phyloP scores from a whole-genome alignment of 1,140 invertebrate species.

The Nomia melanderi region DNA sequence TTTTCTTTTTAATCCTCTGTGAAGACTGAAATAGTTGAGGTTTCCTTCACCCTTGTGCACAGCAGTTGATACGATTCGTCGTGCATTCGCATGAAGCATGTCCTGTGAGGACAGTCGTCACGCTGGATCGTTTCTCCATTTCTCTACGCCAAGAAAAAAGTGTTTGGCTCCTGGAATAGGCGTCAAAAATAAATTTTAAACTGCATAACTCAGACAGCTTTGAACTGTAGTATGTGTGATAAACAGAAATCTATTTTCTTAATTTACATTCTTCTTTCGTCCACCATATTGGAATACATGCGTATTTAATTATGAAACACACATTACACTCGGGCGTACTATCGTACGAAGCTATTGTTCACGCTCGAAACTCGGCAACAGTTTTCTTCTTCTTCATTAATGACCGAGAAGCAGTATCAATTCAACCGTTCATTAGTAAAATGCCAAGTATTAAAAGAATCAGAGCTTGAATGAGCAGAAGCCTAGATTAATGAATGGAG shows the following conservation, averaged over 20 bases:
- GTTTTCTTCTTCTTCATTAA: not conserved
- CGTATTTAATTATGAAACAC: not conserved
- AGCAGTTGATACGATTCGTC: conserved; percentile 28
- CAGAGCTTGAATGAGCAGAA: conserved; percentile 8
- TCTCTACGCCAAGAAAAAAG: conserved; percentile 13
- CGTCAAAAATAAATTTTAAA: conserved; percentile 4
- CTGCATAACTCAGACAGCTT: too few relatives aligned
- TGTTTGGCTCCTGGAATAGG: not conserved
- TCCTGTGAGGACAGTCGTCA: not conserved
- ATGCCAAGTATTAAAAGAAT: conserved; percentile 10
- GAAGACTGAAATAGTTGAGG: conserved; percentile 7
- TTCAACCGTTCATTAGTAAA: conserved; percentile 8
- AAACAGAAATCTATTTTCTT: too few relatives aligned
- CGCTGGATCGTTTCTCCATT: conserved; percentile 35
- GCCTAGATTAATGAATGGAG: conserved; percentile 25
- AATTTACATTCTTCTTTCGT: too few relatives aligned
- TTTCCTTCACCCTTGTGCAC: conserved; percentile 14
- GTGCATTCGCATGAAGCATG: not conserved
- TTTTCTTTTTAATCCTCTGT: conserved; percentile 6
- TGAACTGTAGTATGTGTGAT: too few relatives aligned
- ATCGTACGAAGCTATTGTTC: too few relatives aligned
- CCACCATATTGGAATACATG: too few relatives aligned
- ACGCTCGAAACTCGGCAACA: not conserved
- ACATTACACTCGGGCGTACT: too few relatives aligned
- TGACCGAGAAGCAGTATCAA: not conserved